phyloP scores from a whole-genome alignment of 2,797 vertebrate species.

The Myotis myotis region DNA sequence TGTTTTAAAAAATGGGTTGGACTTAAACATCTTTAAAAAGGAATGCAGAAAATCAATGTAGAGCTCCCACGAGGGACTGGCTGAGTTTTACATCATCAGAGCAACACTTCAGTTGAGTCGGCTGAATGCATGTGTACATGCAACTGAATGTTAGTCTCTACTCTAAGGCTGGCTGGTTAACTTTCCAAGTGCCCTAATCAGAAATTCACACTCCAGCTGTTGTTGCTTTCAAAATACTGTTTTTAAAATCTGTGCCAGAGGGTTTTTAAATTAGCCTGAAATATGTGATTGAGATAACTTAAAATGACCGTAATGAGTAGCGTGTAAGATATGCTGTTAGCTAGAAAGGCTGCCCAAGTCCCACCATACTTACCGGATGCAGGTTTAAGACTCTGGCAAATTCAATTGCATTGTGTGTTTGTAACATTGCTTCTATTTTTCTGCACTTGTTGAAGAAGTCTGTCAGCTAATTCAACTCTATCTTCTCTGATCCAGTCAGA shows the following conservation, averaged over 20 bases:
- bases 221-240: neutral
- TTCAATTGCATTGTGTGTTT: neutral
- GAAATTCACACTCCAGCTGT: neutral
- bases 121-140: neutral
- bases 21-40: neutral
- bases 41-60: neutral
- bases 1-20: neutral
- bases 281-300: neutral
- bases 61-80: neutral
- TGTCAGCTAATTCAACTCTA: neutral
- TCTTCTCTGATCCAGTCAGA: neutral
- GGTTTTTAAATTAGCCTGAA: conserved; percentile 9
- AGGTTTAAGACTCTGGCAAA: neutral
- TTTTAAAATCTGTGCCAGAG: conserved; percentile 2
- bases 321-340: neutral
- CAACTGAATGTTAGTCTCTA: neutral
- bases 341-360: neutral
- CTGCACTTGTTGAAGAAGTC: neutral
- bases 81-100: neutral
- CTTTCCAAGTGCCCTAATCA: conserved; percentile 16
- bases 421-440: neutral
- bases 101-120: neutral
- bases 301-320: neutral
- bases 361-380: neutral
- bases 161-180: neutral